Evolutionary conservation across 2,888 invertebrate genomes (phyloP).

Genomic region (Scaptomyza flava): DNA sequence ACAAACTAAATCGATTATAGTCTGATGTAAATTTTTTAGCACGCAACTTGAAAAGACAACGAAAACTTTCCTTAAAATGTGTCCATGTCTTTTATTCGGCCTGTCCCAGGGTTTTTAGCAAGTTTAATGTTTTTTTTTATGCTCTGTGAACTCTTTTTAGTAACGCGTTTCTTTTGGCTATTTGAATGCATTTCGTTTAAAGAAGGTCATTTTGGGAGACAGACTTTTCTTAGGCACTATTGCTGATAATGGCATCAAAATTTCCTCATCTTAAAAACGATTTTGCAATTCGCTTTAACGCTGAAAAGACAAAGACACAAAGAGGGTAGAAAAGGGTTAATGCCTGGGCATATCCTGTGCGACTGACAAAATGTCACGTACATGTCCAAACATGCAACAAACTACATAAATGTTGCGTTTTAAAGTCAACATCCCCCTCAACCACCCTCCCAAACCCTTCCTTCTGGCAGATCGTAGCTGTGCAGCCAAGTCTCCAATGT

Average conservation of each 20-base stretch:
- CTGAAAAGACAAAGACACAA: slow-evolving; percentile 19
- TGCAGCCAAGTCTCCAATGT: slow-evolving; percentile 17
- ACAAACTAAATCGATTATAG: slow-evolving; percentile 60
- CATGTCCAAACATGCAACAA: slow-evolving; percentile 69
- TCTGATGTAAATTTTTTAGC: slow-evolving; percentile 45
- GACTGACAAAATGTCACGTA: slow-evolving; percentile 71
- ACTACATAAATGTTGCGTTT: slow-evolving; percentile 67
- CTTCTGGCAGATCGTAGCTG: background rate
- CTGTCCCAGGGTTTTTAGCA: background rate
- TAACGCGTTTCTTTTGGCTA: no score
- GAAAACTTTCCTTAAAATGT: slow-evolving; percentile 8
- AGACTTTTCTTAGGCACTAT: background rate
- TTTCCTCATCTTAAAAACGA: background rate
- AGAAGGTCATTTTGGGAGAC: background rate
- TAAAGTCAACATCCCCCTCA: slow-evolving; percentile 43
- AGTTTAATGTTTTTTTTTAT: no score
- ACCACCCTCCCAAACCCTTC: background rate
- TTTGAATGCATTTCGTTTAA: background rate
- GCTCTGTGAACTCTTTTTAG: no score
- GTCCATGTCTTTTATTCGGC: background rate
- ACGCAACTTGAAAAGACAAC: slow-evolving; percentile 7
- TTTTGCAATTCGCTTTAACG: background rate
- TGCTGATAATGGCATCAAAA: background rate
- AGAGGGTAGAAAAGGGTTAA: background rate
- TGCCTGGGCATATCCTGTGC: slow-evolving; percentile 19